These are phyloP conservation scores for Baryphthengus martii DNA, from an alignment of 2,113 vertebrate species.

Conservation along the genomic window DNA sequence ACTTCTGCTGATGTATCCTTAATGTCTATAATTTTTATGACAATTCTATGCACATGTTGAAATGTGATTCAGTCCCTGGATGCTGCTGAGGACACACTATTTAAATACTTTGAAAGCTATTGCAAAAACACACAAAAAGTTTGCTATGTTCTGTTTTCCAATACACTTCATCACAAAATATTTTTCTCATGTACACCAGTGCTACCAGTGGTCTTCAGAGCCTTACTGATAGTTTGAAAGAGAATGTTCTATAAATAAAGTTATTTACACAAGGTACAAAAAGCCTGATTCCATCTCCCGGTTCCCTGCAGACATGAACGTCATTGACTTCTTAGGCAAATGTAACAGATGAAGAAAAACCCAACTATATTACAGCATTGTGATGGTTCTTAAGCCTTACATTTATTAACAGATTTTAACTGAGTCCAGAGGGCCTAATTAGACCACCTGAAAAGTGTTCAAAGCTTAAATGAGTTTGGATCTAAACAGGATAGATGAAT, in stretches of 20 bases:
- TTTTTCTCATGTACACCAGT: not conserved
- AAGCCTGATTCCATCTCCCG: not conserved
- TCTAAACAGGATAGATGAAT: not conserved
- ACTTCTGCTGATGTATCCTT: not conserved
- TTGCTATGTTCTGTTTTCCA: not conserved
- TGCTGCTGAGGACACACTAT: not conserved
- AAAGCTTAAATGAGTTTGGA: not conserved
- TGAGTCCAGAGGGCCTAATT: constrained; percentile 13
- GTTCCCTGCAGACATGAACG: not conserved
- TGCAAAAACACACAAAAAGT: not conserved
- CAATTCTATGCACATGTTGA: not conserved
- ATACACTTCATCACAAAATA: not conserved
- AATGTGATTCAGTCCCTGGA: not conserved
- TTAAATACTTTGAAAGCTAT: not conserved
- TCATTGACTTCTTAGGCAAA: not conserved
- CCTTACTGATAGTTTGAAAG: not conserved
- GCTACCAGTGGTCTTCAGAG: not conserved
- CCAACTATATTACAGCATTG: not conserved
- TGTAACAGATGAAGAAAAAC: not conserved
- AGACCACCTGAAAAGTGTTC: not conserved
- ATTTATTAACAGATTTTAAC: not conserved
- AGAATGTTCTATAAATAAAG: not conserved
- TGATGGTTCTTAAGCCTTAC: not conserved
- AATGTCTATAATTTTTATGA: not conserved
- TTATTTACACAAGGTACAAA: not conserved